Evolutionary conservation across 2,113 vertebrate species (phyloP).

Genomic region (Poecile atricapillus): DNA sequence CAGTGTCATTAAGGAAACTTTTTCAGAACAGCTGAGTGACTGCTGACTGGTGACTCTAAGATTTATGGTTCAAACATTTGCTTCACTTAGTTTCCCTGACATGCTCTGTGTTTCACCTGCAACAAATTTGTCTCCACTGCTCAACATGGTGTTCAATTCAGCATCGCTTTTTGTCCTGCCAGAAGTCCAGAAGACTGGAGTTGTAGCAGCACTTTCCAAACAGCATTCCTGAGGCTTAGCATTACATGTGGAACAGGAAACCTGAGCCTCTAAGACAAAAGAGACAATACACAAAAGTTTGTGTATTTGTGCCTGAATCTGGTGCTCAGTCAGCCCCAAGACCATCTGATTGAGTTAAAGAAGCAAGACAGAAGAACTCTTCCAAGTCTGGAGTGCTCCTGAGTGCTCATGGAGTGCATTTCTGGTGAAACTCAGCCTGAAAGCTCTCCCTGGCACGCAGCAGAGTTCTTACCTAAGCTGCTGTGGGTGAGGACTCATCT

Average conservation of each 20-base stretch:
- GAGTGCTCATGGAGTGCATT: neutral
- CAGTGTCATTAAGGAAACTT: neutral
- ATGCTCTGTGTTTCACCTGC: neutral
- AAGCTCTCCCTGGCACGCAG: accelerated
- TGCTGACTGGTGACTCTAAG: neutral
- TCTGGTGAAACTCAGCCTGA: neutral
- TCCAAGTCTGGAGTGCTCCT: neutral
- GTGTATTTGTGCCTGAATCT: neutral
- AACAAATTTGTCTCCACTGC: neutral
- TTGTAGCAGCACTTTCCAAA: neutral
- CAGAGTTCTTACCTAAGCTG: neutral
- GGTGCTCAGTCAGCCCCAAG: neutral
- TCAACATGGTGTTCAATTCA: accelerated
- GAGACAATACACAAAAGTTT: neutral
- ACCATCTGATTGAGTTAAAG: neutral
- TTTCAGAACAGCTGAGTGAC: neutral
- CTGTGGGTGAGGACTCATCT: neutral
- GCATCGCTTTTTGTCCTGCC: neutral
- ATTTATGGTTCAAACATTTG: neutral
- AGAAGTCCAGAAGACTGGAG: neutral
- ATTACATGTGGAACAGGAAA: too few relatives aligned
- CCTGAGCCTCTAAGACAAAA: too few relatives aligned
- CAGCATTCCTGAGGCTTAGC: neutral
- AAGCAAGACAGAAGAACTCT: neutral
- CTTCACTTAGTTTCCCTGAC: neutral